Evolutionary conservation across 1,140 invertebrate genomes (phyloP), one percentile per base, ranked within the genome.

Genomic region (Chionoecetes opilio): DNA sequence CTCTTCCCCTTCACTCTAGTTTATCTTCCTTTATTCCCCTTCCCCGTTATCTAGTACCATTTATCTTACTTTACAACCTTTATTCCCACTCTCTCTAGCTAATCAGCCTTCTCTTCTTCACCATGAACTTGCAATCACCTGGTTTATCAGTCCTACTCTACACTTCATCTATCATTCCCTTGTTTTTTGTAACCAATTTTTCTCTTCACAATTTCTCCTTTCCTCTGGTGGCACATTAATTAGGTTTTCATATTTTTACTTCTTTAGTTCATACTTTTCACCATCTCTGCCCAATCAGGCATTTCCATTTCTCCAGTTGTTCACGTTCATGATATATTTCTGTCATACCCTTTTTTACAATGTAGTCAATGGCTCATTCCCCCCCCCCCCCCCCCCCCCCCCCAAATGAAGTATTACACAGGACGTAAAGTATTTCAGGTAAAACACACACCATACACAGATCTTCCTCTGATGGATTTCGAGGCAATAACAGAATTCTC

Each of bases 401-500:
- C n/a, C n/a, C 46, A 75, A n/a, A 75, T 75, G 11, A 63, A 63
- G 53, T 26, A 75, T 75, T 75, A n/a, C 63, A 75, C 63, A 75
- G 26, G 26, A 75, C 11, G n/a, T 75, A 75, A 75, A 75, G n/a
- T 75, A n/a, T n/a, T 75, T 75, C 63, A n/a, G 63, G 63, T 75
- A 75, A 75, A 75, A 75, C n/a, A 75, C 11, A 75, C 11, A n/a
- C n/a, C 26, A 5, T 17, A 75, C 63, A 75, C 21, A n/a, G 63
- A 75, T 75, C n/a, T 75, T 75, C 63, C n/a, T 75, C 63, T 75
- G 26, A 75, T 75, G 63, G 63, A 75, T 75, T 75, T 75, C n/a
- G 26, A 75, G n/a, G 63, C 63, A n/a, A 21, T 75, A 75, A 75
- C 11, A 75, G 63, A n/a, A 75, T 21, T n/a, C 63, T 26, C 26